Percentiles rank a stretch among this genome's conserved stretches.
Evolutionary conservation across 2,888 invertebrate species (phyloP).

Genomic region (Fragum fragum): DNA sequence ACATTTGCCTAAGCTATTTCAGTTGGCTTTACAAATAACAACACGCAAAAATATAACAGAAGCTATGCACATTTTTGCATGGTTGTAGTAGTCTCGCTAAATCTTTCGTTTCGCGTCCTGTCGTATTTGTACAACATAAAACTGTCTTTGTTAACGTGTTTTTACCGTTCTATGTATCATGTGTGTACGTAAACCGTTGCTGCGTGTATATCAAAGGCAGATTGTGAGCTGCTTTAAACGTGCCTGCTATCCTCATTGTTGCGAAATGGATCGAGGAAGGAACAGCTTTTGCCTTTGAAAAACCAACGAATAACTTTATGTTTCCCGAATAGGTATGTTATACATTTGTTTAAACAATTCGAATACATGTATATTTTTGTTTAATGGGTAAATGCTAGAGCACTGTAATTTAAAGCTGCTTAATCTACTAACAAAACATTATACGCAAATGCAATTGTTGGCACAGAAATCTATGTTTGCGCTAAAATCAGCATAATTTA

Average conservation of each 20-base stretch:
- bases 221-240: constrained; percentile 1
- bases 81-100: not conserved
- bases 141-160: not conserved
- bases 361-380: not conserved
- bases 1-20: constrained; percentile 5
- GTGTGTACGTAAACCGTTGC: not conserved
- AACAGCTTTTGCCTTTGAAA: not conserved
- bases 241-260: constrained; percentile 6
- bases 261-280: not conserved
- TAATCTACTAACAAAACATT: constrained; percentile 9
- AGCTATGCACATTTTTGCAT: not conserved
- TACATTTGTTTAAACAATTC: not conserved
- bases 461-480: not conserved
- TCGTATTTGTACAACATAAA: not conserved
- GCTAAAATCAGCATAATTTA: constrained; percentile 1
- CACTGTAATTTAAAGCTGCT: constrained; percentile 11
- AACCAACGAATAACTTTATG: not conserved
- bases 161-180: not conserved
- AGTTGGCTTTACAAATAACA: not conserved
- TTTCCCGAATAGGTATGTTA: constrained; percentile 6
- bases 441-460: constrained; percentile 4
- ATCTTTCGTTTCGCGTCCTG: not conserved
- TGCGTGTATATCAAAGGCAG: not conserved
- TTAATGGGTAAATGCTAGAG: not conserved
- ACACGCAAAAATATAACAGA: not conserved